Base-by-base conservation (phyloP, 2,797 vertebrate species). In the Lepilemur ruficaudatus region DNA sequence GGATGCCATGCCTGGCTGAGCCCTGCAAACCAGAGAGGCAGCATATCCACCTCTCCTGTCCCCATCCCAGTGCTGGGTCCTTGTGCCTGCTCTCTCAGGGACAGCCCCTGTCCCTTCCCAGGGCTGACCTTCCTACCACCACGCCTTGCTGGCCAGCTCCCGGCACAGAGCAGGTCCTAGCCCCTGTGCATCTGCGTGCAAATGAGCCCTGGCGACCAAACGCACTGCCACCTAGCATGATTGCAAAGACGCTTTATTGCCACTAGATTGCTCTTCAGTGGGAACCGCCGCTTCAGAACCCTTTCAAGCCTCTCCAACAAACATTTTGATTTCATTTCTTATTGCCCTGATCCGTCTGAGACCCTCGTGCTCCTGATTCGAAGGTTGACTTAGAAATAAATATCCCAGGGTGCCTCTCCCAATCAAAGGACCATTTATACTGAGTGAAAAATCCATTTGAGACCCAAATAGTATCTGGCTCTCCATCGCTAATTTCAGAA, bases 191-290 rank as follows among this genome's bases (percentile, higher is more conserved):
- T 82, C 70, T 87, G 83, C 86, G 41, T 35, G 63, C 25, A 88
- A 88, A 75, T 14, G 59, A 89, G n/a, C 80, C 17, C 0, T 8
- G 50, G 57, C 1, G 7, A 73, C 78, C 89, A 55, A 22, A 72
- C 2, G 9, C 30, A 13, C 18, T 1, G 76, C 38, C 38, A 43
- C 48, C 11, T 41, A 4, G 14, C 43, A 32, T 69, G 94, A 97
- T 79, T 84, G 78, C 55, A 92, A 93, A 95, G 96, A 85, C 3
- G 72, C 59, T 93, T 92, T 78, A 80, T 75, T 88, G 91, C 78
- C 91, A 70, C 46, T 80, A 59, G 79, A 92, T 91, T 95, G 90
- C 63, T 89, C 85, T 94, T 92, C 10, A 22, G 35, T 32, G 15
- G 92, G 73, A 92, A 70, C 38, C 1, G 5, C 87, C 72, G 83